Base-by-base conservation (phyloP, 2,888 invertebrate genomes). In the Lycocerus yunnanus region DNA sequence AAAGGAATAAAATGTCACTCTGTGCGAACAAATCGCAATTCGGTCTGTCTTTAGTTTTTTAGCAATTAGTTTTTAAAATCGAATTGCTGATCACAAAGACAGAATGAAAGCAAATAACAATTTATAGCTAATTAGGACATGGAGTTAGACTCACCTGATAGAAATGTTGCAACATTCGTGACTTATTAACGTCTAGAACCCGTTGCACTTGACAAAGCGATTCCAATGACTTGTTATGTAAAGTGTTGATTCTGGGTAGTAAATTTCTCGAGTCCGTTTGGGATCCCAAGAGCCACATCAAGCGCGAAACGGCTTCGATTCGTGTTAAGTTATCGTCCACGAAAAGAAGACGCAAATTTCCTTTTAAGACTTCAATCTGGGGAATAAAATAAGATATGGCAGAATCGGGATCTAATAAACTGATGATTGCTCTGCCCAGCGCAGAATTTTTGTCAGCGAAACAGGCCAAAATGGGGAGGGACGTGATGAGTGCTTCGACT, bases 401-500 rank as follows among this genome's bases (percentile, higher is more conserved):
- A 81, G 91, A 88, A 78, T 93, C 92, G 0, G 89, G 89, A 83
- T 93, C 92, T 14, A 92, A 84, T 16, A 93, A 90, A 81, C 90
- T 90, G 76, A 91, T 88, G 66, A 93, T 87, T 1, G 91, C 89
- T 83, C 91, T 89, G 0, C 93, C 93, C 84, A 89, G 78, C 73
- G 86, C 61, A 11, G 83, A 89, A 83, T 79, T 88, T 87, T 80
- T 88, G 87, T 15, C 68, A 0, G 90, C 90, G 79, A 90, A 89
- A 15, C 91, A 91, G 68, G 91, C 90, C 66, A 93, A 82, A 66
- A 93, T 84, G 0, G 93, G 92, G 59, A 93, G 83, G 0, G 90
- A 87, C 0, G 92, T 90, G 78, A 91, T 83, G 72, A 93, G 77
- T 14, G 90, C 89, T 77, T 91, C 90, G 61, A 93, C 83, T 66